Evolutionary conservation across 2,888 invertebrate species (phyloP), one percentile per base, ranked within the genome.

Genomic region (Gonocerus acuteangulatus): DNA sequence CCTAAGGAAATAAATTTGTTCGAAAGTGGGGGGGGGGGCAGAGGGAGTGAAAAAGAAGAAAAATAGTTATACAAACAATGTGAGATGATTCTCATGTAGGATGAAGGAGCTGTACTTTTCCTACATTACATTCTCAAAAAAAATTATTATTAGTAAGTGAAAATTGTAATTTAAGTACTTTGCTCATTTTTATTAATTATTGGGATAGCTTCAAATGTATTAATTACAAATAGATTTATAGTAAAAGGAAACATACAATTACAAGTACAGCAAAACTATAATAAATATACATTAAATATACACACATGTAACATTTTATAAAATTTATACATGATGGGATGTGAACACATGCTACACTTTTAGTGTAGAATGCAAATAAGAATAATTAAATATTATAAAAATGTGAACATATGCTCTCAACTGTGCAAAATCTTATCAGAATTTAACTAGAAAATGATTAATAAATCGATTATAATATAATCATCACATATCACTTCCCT

Each of bases 241-340:
- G 54, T 54, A 22, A 54, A 54, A 54, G 42, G 54, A 54, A 54
- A 54, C 23, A 36, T 54, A 54, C 39, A 34, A 42, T 54, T 54
- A 36, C 39, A 34, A 42, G 36, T 54, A 36, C 42, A 54, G n/a
- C 39, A 42, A 54, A 54, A 54, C 54, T 54, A 64, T 64, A 64
- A 64, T 58, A 51, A 61, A 58, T 51, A 58, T 63, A 63, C 63
- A 63, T 60, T 63, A 64, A 64, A 64, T 62, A 62, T 64, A 59
- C 62, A 64, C 61, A 64, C 64, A 61, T 63, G 45, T 61, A 63
- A 63, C 51, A 64, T 62, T 62, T 61, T 64, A 62, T 64, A 64
- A 63, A 64, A 64, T 64, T 59, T 64, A 62, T 58, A 64, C 62
- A 62, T 61, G 48, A 64, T 61, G 59, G 58, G 64, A 62, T 62